phyloP scores from a whole-genome alignment of 2,797 vertebrate species.

The Avahi laniger region DNA sequence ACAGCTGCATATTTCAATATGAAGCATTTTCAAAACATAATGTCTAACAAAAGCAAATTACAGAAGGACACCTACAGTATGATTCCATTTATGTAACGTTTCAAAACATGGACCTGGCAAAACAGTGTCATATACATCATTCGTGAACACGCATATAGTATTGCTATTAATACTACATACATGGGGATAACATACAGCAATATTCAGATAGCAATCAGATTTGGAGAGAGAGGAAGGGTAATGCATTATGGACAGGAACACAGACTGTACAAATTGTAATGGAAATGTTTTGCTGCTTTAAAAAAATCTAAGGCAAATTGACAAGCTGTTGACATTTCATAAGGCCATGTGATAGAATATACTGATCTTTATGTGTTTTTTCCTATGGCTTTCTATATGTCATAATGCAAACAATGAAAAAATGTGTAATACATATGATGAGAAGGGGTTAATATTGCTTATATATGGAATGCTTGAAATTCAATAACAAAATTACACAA shows the following conservation, averaged over 20 bases:
- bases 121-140: neutral
- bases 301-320: neutral
- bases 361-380: neutral
- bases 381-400: neutral
- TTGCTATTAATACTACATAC: neutral
- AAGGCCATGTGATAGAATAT: neutral
- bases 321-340: neutral
- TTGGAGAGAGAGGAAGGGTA: neutral
- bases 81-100: neutral
- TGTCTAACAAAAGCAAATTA: neutral
- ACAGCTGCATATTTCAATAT: neutral
- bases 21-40: neutral
- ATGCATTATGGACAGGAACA: neutral
- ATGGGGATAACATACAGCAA: neutral
- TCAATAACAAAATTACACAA: conserved; percentile 1
- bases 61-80: neutral
- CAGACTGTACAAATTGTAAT: neutral
- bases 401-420: neutral
- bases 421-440: neutral
- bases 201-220: conserved; percentile 9
- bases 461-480: neutral
- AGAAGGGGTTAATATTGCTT: conserved; percentile 34
- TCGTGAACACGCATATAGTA: neutral
- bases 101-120: neutral
- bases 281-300: conserved; percentile 9